Percentiles rank a stretch among this genome's conserved stretches.
Conservation (phyloP, 2,113 vertebrate genomes). For the Siniperca knerii region DNA sequence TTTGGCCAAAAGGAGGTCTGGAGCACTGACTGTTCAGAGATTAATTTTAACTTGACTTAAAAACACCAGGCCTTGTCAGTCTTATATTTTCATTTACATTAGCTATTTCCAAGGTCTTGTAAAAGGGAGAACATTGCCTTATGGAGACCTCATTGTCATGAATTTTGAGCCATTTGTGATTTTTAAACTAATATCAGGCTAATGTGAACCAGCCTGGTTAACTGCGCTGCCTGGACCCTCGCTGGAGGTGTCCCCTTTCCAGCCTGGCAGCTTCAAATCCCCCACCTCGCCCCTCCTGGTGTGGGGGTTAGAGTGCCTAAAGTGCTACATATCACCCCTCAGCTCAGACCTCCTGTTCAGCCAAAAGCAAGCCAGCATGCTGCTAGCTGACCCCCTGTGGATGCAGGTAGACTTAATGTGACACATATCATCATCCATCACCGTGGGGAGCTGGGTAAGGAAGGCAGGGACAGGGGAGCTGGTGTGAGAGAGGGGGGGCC, state of each 20-base stretch:
- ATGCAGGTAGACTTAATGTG: constrained; percentile 79
- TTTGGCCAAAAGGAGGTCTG: constrained; percentile 73
- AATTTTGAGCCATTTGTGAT: constrained; percentile 70
- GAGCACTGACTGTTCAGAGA: constrained; percentile 57
- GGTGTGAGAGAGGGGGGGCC: constrained; percentile 67
- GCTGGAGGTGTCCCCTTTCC: constrained; percentile 57
- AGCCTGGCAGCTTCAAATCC: constrained; percentile 62
- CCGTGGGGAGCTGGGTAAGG: constrained; percentile 64
- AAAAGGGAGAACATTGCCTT: constrained; percentile 63
- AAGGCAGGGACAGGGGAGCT: constrained; percentile 52
- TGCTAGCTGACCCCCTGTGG: constrained; percentile 74
- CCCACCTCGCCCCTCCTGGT: not conserved
- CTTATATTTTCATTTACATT: constrained; percentile 32
- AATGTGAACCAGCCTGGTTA: constrained; percentile 53
- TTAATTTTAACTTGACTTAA: constrained; percentile 51
- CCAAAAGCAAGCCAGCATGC: constrained; percentile 68
- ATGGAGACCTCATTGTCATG: constrained; percentile 65
- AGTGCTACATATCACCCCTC: constrained; percentile 78
- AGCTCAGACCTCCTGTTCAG: constrained; percentile 75
- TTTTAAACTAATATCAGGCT: constrained; percentile 47
- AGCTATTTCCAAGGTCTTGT: constrained; percentile 38
- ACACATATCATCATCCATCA: constrained; percentile 83
- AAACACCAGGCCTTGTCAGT: constrained; percentile 50
- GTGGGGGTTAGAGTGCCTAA: constrained; percentile 70
- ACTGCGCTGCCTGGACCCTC: constrained; percentile 59